Evolutionary conservation across 2,888 invertebrate species (phyloP), one percentile per base, ranked within the genome.

Genomic region (Pheosia gnoma): DNA sequence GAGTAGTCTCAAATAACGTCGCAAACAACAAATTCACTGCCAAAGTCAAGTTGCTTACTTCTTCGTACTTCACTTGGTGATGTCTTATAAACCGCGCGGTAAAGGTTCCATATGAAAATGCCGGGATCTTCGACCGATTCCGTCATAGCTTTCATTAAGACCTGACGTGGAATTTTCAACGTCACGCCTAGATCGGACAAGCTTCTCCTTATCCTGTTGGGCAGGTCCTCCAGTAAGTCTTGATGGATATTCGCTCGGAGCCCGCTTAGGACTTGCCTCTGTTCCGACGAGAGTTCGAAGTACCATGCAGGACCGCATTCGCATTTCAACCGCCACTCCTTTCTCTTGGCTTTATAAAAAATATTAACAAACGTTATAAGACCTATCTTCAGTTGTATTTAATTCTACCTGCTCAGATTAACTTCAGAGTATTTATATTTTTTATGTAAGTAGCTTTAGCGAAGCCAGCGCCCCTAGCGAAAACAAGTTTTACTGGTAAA

Each of bases 51-150:
- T 13, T 4, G 5, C 49, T 81, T 71, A 89, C 89, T 75, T 62
- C 74, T 62, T 66, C 79, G 79, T 59, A 87, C 71, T 68, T 84
- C 80, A 69, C 80, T 89, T 0, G 93, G 93, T 9, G 89, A 71
- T 53, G 63, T 76, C 62, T 89, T 88, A 73, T 89, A 93, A 63
- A 87, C 65, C 8, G 80, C 77, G 13, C 80, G 79, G 61, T 90
- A 93, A 0, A 94, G 79, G 71, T 84, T 84, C 91, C 93, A 93
- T 61, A 94, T 85, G 72, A 94, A 94, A n/a, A 91, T 74, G 2
- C 91, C 92, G 2, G 93, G 84, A 54, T 93, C 91, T 58, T 85
- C 83, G 10, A 80, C 57, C 2, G 86, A 85, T 3, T 80, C 75
- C 0, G 58, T 64, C 89, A 93, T 89, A 2, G 89, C 85, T 3